Evolutionary conservation across 30 jellyfish, hydroid and myxozoan genomes (phyloP).

Genomic region (Rhopilema esculentum): DNA sequence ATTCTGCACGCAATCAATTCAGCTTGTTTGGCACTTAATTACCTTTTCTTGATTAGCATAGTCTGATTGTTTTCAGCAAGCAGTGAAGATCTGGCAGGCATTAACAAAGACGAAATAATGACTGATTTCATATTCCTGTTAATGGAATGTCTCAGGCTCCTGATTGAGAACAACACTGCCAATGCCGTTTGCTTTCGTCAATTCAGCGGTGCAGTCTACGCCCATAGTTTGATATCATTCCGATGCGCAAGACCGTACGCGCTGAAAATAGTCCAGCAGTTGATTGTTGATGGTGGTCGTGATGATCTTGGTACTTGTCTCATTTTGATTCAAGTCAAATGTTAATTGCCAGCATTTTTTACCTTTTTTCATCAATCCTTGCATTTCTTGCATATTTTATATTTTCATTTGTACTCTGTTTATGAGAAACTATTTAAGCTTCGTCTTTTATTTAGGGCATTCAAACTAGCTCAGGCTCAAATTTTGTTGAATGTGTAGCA

Average conservation of each 20-base stretch:
- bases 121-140: conserved; percentile 81
- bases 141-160: conserved; percentile 89
- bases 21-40: background rate
- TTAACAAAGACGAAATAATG: conserved; percentile 34
- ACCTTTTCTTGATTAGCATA: background rate
- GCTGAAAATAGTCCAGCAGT: conserved; percentile 79
- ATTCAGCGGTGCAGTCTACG: conserved; percentile 85
- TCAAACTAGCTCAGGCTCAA: too few relatives aligned
- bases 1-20: too few relatives aligned
- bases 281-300: conserved; percentile 95
- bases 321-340: too few relatives aligned
- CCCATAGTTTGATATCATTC: conserved; percentile 81
- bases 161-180: conserved; percentile 80
- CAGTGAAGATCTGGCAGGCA: conserved; percentile 23
- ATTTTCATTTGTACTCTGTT: too few relatives aligned
- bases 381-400: too few relatives aligned
- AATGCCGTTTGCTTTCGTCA: conserved; percentile 84
- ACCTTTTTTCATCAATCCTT: too few relatives aligned
- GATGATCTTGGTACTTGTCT: conserved; percentile 81
- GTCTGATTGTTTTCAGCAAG: conserved; percentile 29
- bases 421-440: too few relatives aligned
- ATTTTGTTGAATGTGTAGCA: too few relatives aligned
- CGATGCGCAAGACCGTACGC: conserved; percentile 89
- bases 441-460: too few relatives aligned
- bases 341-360: background rate